phyloP scores from a whole-genome alignment of 2,797 vertebrate species.

The Alca torda region DNA sequence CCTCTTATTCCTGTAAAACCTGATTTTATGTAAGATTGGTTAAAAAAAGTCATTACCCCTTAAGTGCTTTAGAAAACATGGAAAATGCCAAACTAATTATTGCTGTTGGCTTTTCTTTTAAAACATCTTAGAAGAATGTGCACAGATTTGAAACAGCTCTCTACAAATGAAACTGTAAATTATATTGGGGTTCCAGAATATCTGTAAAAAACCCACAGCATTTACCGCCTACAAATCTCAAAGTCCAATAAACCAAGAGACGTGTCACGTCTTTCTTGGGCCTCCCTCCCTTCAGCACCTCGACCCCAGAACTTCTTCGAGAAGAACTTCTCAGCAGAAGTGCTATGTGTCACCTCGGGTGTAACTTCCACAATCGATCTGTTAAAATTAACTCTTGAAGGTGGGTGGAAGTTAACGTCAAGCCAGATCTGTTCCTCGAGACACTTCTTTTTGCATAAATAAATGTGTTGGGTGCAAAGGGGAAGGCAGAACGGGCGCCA shows the following conservation, averaged over 20 bases:
- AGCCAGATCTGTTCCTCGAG: background rate
- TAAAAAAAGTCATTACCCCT: slow-evolving; percentile 27
- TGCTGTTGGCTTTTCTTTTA: slow-evolving; percentile 48
- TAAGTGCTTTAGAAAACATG: slow-evolving; percentile 45
- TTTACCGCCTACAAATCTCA: slow-evolving; percentile 43
- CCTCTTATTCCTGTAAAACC: background rate
- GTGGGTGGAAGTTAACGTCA: background rate
- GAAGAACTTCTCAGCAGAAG: background rate
- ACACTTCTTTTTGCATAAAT: background rate
- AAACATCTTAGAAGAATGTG: slow-evolving; percentile 7
- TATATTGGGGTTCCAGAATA: slow-evolving; percentile 6
- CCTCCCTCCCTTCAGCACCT: background rate
- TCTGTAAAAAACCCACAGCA: slow-evolving; percentile 34
- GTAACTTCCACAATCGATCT: background rate
- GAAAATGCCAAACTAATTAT: slow-evolving; percentile 63
- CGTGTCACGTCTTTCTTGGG: background rate
- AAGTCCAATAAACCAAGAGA: slow-evolving; percentile 1
- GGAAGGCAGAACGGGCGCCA: background rate
- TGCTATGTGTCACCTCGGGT: background rate
- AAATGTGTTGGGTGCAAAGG: background rate
- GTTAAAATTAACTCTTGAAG: slow-evolving; percentile 20
- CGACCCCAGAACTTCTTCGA: background rate
- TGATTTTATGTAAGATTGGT: slow-evolving; percentile 13
- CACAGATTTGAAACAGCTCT: slow-evolving; percentile 37
- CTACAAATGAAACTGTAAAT: slow-evolving; percentile 37